phyloP scores from a whole-genome alignment of 1,140 invertebrate genomes.

The Dendroctonus valens region DNA sequence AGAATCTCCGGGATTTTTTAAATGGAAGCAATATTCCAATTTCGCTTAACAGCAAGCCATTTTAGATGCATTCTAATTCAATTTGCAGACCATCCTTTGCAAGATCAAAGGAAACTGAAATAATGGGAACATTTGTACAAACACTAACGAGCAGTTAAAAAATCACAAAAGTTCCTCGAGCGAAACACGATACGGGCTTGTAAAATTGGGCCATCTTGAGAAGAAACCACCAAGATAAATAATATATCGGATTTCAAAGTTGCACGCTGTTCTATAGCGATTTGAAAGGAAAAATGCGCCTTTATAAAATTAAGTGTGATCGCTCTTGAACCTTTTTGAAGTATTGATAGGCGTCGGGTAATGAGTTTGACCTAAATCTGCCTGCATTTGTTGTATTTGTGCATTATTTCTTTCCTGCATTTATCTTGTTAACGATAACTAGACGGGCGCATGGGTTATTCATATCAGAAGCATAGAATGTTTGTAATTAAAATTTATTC shows the following conservation, averaged over 20 bases:
- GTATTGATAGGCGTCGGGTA: neutral
- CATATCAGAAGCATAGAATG: too few species aligned
- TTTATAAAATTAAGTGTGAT: constrained; percentile 9
- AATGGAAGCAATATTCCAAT: too few species aligned
- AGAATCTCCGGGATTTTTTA: too few species aligned
- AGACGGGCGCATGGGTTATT: too few species aligned
- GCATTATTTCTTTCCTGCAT: neutral
- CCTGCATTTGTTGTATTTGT: neutral
- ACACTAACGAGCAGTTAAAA: constrained; percentile 13
- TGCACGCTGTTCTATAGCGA: constrained; percentile 5
- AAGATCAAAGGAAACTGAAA: constrained; percentile 11
- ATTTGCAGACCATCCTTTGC: neutral
- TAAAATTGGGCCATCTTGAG: constrained; percentile 25
- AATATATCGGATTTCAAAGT: constrained; percentile 19
- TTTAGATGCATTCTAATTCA: too few species aligned
- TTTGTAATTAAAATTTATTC: too few species aligned
- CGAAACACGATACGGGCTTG: constrained; percentile 10
- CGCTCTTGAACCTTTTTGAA: constrained; percentile 8
- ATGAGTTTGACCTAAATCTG: constrained; percentile 9
- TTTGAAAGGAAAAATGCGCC: constrained; percentile 9
- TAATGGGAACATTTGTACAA: constrained; percentile 18
- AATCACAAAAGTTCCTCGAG: constrained; percentile 4
- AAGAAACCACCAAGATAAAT: constrained; percentile 22
- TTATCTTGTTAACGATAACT: too few species aligned
- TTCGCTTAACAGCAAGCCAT: too few species aligned